phyloP scores from a whole-genome alignment of 2,797 vertebrate species.

The Molossus alvarezi region DNA sequence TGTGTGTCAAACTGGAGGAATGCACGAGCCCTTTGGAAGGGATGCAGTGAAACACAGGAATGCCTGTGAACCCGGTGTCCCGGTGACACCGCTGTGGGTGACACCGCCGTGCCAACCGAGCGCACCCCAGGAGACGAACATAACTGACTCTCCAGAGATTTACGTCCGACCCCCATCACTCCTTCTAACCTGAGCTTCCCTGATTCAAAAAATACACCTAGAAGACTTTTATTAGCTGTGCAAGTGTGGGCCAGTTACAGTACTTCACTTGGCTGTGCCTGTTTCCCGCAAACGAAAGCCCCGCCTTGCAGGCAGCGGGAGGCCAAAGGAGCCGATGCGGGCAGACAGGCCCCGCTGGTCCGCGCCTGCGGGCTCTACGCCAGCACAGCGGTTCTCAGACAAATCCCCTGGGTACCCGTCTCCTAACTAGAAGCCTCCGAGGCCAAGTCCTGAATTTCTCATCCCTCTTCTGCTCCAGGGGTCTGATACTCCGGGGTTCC shows the following conservation, averaged over 20 bases:
- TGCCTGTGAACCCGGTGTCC: background rate
- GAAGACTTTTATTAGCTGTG: background rate
- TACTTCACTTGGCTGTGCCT: background rate
- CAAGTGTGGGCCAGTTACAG: background rate
- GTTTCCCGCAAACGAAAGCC: background rate
- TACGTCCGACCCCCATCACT: background rate
- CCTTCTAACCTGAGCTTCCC: background rate
- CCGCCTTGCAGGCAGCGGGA: background rate
- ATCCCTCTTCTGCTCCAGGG: background rate
- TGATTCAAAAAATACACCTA: background rate
- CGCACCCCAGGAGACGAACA: background rate
- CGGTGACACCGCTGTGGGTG: background rate
- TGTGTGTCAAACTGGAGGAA: background rate
- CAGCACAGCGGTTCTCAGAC: background rate
- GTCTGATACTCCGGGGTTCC: background rate
- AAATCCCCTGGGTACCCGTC: background rate
- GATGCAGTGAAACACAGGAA: background rate
- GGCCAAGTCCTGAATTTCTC: background rate
- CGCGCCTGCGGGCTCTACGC: background rate
- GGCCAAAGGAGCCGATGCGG: background rate
- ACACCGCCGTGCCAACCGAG: conserved; percentile 1
- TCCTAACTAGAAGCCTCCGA: background rate
- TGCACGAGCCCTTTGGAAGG: background rate
- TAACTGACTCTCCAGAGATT: background rate
- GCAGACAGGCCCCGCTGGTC: no score